Conservation (phyloP, 2,113 vertebrate species). For the Crotalus helleri region DNA sequence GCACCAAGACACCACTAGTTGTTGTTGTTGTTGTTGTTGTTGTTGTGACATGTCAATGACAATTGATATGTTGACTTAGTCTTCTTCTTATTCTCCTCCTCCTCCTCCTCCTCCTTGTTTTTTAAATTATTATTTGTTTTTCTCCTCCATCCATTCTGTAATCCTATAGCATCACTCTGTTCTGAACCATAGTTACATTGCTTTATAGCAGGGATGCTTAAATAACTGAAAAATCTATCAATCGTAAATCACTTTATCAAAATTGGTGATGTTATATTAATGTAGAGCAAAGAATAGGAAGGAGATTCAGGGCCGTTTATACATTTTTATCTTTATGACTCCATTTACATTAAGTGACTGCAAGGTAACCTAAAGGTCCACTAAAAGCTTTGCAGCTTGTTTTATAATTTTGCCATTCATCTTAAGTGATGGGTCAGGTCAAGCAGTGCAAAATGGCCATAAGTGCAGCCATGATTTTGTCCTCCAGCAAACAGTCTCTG, state of each 20-base stretch:
- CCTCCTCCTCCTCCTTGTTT: background rate
- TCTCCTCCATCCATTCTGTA: background rate
- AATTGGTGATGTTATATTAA: constrained; percentile 4
- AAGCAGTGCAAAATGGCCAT: constrained; percentile 13
- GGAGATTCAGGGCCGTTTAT: background rate
- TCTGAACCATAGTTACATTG: background rate
- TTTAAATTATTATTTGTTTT: background rate
- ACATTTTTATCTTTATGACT: constrained; percentile 59
- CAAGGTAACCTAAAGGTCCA: constrained; percentile 39
- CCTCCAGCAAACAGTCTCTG: constrained; percentile 29
- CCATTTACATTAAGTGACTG: constrained; percentile 59
- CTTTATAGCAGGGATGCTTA: background rate
- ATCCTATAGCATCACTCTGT: background rate
- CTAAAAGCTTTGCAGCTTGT: constrained; percentile 63
- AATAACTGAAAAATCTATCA: background rate
- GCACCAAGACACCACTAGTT: background rate
- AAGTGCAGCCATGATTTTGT: constrained; percentile 27
- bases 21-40: no score
- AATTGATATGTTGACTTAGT: no score
- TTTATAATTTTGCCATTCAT: constrained; percentile 64
- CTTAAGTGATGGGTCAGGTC: constrained; percentile 53
- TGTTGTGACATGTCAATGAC: no score
- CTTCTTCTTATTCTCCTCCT: no score
- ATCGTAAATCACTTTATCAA: constrained; percentile 14
- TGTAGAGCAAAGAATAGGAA: background rate